A percentile compares a stretch with the other conserved stretches of the same genome.
Conservation (phyloP, 2,113 vertebrate species). For the Ptyas mucosa region DNA sequence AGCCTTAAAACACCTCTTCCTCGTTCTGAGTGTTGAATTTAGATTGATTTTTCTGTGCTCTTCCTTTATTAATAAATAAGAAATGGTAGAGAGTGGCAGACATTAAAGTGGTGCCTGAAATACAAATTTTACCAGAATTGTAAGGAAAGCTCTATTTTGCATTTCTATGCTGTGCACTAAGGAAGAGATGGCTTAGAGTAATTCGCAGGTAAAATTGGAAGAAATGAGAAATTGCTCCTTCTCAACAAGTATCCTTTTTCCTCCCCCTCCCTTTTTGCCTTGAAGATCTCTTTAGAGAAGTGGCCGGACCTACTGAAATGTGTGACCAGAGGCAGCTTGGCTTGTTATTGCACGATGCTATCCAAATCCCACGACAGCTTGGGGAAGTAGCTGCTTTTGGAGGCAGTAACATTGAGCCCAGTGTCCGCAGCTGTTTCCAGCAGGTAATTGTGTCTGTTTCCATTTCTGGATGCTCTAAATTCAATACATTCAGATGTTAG, state of each 20-base stretch:
- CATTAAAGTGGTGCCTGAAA: neutral
- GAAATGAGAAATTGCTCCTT: neutral
- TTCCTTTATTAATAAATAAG: neutral
- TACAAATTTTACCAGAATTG: neutral
- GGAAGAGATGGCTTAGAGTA: neutral
- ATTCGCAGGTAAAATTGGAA: neutral
- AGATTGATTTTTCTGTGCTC: neutral
- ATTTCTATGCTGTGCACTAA: neutral
- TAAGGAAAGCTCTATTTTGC: neutral
- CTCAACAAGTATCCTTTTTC: neutral
- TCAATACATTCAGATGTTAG: neutral
- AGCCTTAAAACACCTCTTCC: neutral
- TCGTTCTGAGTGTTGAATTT: neutral
- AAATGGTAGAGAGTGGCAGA: neutral
- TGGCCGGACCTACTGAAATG: conserved; percentile 83
- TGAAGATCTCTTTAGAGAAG: conserved; percentile 90
- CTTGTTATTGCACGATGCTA: conserved; percentile 90
- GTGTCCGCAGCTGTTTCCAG: conserved; percentile 95
- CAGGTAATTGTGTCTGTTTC: conserved; percentile 68
- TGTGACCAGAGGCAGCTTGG: conserved; percentile 94
- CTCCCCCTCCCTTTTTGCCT: neutral
- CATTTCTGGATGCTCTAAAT: neutral
- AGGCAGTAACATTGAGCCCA: conserved; percentile 96
- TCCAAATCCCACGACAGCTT: conserved; percentile 93
- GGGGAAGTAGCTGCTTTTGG: conserved; percentile 96